phyloP scores from a whole-genome alignment of 2,888 invertebrate genomes.

The Neocrepidodera transversa region DNA sequence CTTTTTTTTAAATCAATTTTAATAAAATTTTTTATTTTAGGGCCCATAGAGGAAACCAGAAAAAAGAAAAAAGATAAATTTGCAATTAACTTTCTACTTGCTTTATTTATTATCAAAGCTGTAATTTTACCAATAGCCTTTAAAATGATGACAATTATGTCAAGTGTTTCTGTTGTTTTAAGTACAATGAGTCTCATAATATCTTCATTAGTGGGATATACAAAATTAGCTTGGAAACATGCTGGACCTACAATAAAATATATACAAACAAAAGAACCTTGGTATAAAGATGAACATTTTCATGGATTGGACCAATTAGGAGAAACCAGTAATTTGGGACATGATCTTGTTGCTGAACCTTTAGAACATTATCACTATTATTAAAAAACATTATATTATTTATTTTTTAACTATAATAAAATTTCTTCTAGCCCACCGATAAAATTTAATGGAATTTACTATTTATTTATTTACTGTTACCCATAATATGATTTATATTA shows the following conservation, averaged over 20 bases:
- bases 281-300: slow-evolving; percentile 57
- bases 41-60: slow-evolving; percentile 41
- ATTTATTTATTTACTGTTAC: not conserved
- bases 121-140: slow-evolving; percentile 72
- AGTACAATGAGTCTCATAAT: slow-evolving; percentile 66
- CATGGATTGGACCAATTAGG: slow-evolving; percentile 2
- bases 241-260: slow-evolving; percentile 44
- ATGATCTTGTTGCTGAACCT: not conserved
- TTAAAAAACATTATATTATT: too few relatives aligned
- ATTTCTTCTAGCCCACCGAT: too few relatives aligned
- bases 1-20: too few relatives aligned
- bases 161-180: slow-evolving; percentile 65
- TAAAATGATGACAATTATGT: slow-evolving; percentile 72
- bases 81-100: slow-evolving; percentile 69
- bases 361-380: slow-evolving; percentile 20
- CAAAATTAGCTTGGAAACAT: slow-evolving; percentile 49
- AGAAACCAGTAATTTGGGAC: not conserved
- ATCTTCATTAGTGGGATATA: slow-evolving; percentile 69
- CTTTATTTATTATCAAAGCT: slow-evolving; percentile 70
- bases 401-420: too few relatives aligned
- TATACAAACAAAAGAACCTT: slow-evolving; percentile 57
- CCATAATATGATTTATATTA: not conserved
- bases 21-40: too few relatives aligned
- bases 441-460: not conserved
- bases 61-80: slow-evolving; percentile 60